Evolutionary conservation across 2,797 vertebrate genomes (phyloP).

Genomic region (Smutsia temminckii): DNA sequence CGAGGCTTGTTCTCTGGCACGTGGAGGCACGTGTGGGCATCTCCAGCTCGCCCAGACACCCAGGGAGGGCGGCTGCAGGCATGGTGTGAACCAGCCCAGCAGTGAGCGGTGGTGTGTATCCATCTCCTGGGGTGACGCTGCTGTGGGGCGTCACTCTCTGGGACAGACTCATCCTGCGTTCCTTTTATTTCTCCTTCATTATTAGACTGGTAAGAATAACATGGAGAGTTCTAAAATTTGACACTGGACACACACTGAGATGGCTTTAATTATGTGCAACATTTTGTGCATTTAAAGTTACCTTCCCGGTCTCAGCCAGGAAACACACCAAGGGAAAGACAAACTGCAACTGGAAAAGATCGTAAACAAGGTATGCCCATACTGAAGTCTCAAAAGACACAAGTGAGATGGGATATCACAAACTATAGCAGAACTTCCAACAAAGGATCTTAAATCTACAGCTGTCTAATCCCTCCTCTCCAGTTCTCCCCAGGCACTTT

Average conservation of each 20-base stretch:
- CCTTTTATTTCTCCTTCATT: constrained; percentile 58
- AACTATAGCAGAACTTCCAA: neutral
- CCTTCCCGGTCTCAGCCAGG: neutral
- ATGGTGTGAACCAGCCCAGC: constrained; percentile 42
- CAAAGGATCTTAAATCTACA: neutral
- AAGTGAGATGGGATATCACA: too few species aligned
- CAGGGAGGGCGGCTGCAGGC: constrained; percentile 43
- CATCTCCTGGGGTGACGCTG: constrained; percentile 10
- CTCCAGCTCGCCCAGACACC: constrained; percentile 67
- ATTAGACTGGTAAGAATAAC: constrained; percentile 11
- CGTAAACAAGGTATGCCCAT: neutral
- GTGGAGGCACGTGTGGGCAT: constrained; percentile 75
- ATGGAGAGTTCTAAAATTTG: neutral
- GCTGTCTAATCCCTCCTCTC: neutral
- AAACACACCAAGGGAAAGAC: neutral
- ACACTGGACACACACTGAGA: neutral
- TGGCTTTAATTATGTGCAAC: neutral
- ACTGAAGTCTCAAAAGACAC: neutral
- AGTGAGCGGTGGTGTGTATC: constrained; percentile 37
- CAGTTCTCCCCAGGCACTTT: neutral
- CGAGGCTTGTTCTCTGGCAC: constrained; percentile 66
- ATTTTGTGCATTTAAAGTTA: neutral
- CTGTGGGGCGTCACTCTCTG: neutral
- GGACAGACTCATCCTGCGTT: constrained; percentile 46
- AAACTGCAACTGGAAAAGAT: neutral